Evolutionary conservation across 2,888 invertebrate genomes (phyloP).

Genomic region (Clivina fossor): DNA sequence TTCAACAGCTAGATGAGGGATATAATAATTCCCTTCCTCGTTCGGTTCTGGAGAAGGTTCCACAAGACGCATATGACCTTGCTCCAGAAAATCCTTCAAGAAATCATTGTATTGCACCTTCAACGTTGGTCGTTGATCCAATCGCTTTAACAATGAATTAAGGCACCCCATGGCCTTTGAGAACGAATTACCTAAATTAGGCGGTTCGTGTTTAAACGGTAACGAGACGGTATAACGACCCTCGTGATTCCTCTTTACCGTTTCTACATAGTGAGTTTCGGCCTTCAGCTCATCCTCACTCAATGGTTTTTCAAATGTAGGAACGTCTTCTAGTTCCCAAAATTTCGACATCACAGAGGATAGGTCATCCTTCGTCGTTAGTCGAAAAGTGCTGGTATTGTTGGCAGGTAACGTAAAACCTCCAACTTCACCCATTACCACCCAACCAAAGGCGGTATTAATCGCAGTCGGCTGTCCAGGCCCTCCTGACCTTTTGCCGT

Average conservation of each 20-base stretch:
- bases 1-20: conserved; percentile 29
- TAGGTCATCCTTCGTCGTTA: too few species aligned
- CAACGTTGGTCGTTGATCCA: conserved; percentile 34
- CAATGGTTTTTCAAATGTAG: too few species aligned
- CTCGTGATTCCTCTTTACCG: conserved; percentile 33
- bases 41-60: neutral
- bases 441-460: too few species aligned
- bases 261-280: conserved; percentile 36
- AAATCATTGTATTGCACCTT: conserved; percentile 17
- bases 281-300: conserved; percentile 40
- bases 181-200: conserved; percentile 35
- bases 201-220: conserved; percentile 35
- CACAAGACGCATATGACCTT: neutral
- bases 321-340: too few species aligned
- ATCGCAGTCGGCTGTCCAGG: too few species aligned
- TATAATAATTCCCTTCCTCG: conserved; percentile 6
- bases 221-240: conserved; percentile 39
- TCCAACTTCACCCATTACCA: too few species aligned
- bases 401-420: too few species aligned
- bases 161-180: conserved; percentile 36
- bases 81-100: neutral
- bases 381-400: too few species aligned
- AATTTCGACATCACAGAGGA: too few species aligned
- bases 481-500: too few species aligned
- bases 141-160: conserved; percentile 32